phyloP scores from a whole-genome alignment of 2,113 vertebrate genomes.

The Antennarius striatus region DNA sequence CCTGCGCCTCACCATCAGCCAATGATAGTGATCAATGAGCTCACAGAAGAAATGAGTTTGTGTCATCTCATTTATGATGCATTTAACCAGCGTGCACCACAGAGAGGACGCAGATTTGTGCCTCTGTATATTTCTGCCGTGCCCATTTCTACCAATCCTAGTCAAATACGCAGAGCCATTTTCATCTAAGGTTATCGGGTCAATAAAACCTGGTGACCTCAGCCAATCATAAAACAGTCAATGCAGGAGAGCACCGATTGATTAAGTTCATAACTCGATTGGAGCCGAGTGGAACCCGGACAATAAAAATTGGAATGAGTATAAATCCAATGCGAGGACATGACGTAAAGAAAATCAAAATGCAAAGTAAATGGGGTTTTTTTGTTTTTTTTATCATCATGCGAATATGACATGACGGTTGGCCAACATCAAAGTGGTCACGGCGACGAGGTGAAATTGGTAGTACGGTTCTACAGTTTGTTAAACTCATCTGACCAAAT shows the following conservation, averaged over 20 bases:
- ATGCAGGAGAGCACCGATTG: slow-evolving; percentile 62
- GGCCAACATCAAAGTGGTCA: neutral
- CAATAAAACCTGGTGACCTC: slow-evolving; percentile 77
- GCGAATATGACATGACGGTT: slow-evolving; percentile 21
- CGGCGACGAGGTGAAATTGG: slow-evolving; percentile 5
- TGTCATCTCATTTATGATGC: slow-evolving; percentile 68
- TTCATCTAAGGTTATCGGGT: slow-evolving; percentile 76
- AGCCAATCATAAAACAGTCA: slow-evolving; percentile 77
- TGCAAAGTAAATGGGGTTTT: slow-evolving; percentile 73
- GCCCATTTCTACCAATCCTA: slow-evolving; percentile 45
- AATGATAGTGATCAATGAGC: slow-evolving; percentile 50
- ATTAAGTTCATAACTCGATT: slow-evolving; percentile 80
- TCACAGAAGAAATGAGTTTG: slow-evolving; percentile 70
- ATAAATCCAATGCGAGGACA: slow-evolving; percentile 71
- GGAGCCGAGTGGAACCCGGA: slow-evolving; percentile 54
- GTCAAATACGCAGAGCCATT: slow-evolving; percentile 58
- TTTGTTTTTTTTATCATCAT: slow-evolving; percentile 67
- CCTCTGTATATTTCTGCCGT: slow-evolving; percentile 39
- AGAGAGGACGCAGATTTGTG: slow-evolving; percentile 39
- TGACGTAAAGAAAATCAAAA: slow-evolving; percentile 76
- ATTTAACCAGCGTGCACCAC: slow-evolving; percentile 57
- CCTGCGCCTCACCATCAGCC: slow-evolving; percentile 39
- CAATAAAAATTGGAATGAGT: slow-evolving; percentile 72
- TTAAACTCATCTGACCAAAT: slow-evolving; percentile 18
- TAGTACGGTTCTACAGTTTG: slow-evolving; percentile 21